Conservation (phyloP, 2,113 vertebrate species). For the Mus spicilegus region DNA sequence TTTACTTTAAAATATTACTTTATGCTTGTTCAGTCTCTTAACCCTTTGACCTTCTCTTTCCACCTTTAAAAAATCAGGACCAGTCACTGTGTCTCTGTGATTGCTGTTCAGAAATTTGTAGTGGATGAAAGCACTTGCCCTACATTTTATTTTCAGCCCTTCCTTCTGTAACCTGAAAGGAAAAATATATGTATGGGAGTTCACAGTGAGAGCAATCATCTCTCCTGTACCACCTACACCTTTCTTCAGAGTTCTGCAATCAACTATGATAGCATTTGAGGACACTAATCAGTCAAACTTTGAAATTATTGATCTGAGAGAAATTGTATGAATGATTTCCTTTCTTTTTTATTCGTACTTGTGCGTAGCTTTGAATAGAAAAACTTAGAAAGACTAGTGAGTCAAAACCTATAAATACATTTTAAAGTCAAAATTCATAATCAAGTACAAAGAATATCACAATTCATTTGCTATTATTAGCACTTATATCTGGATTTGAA, state of each 20-base stretch:
- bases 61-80: neutral
- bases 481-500: slow-evolving; percentile 6
- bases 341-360: slow-evolving; percentile 51
- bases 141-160: slow-evolving; percentile 53
- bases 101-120: slow-evolving; percentile 65
- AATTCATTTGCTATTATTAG: slow-evolving; percentile 15
- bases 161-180: slow-evolving; percentile 64
- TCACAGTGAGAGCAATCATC: slow-evolving; percentile 54
- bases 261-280: slow-evolving; percentile 48
- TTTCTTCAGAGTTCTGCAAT: slow-evolving; percentile 47
- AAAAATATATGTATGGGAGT: slow-evolving; percentile 40
- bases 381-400: slow-evolving; percentile 50
- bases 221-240: slow-evolving; percentile 21
- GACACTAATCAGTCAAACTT: slow-evolving; percentile 50
- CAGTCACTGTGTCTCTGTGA: slow-evolving; percentile 57
- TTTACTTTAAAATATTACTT: neutral
- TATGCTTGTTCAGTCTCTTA: neutral
- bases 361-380: slow-evolving; percentile 41
- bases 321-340: slow-evolving; percentile 57
- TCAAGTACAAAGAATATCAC: neutral
- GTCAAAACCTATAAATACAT: slow-evolving; percentile 49
- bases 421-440: slow-evolving; percentile 52
- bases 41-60: neutral
- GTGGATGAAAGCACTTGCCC: slow-evolving; percentile 70
- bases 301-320: slow-evolving; percentile 56